Percentiles rank a stretch among this genome's conserved stretches.
These are phyloP conservation scores for Gnathonemus longibarbis DNA, from an alignment of 2,113 vertebrate species.

Conservation along the genomic window DNA sequence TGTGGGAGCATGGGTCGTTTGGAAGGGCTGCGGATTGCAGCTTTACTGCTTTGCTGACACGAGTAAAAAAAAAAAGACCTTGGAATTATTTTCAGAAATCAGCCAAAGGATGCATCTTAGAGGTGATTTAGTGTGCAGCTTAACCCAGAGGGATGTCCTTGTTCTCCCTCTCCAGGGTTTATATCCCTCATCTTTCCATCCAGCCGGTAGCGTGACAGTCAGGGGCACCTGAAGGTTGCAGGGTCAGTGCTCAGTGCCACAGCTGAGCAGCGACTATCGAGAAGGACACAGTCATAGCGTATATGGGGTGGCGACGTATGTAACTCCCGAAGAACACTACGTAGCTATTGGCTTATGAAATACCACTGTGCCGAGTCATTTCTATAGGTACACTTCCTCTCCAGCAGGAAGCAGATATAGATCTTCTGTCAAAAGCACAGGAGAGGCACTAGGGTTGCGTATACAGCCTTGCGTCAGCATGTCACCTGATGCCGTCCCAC, in stretches of 20 bases:
- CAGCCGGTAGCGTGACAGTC: background rate
- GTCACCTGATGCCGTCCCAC: background rate
- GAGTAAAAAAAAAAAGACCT: background rate
- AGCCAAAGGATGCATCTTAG: background rate
- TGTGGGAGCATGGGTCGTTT: background rate
- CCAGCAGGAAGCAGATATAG: background rate
- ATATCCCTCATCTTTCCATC: background rate
- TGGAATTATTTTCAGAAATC: background rate
- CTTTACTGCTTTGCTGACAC: background rate
- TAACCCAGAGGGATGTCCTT: background rate
- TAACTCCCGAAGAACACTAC: background rate
- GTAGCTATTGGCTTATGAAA: background rate
- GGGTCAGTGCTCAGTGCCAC: background rate
- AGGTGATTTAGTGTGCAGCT: background rate
- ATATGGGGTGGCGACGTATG: background rate
- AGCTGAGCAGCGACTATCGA: no score
- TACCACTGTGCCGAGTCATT: background rate
- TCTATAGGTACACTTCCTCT: background rate
- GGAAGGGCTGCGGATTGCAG: background rate
- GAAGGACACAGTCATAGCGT: no score
- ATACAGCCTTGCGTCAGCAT: background rate
- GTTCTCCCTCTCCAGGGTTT: background rate
- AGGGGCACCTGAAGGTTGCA: background rate
- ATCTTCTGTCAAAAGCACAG: background rate
- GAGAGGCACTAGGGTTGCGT: no score